A percentile compares a stretch with the other conserved stretches of the same genome.
phyloP scores from a whole-genome alignment of 2,888 invertebrate genomes.

The Callyntrura guangdongensis region DNA sequence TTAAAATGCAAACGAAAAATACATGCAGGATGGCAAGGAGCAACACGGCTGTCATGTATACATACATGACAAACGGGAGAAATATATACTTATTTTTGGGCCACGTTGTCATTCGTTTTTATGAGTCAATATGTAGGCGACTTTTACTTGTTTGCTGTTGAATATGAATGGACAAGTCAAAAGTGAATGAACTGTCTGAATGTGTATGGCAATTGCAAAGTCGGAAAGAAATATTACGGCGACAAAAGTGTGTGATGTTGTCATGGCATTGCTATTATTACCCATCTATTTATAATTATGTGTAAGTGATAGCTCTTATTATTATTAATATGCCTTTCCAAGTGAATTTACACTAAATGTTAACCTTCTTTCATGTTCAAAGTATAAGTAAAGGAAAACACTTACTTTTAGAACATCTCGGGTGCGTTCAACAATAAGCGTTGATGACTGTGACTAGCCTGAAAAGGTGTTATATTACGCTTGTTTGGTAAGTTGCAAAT shows the following conservation, averaged over 20 bases:
- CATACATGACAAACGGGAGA: constrained; percentile 4
- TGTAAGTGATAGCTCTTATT: neutral
- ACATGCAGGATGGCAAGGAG: neutral
- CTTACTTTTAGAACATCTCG: neutral
- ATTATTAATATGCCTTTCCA: constrained; percentile 30
- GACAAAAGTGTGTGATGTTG: neutral
- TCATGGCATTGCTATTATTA: constrained; percentile 1
- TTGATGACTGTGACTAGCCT: neutral
- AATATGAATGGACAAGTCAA: constrained; percentile 46
- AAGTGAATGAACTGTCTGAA: constrained; percentile 55
- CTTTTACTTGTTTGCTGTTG: constrained; percentile 30
- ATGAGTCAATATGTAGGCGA: constrained; percentile 45
- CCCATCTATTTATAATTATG: neutral
- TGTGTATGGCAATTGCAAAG: neutral
- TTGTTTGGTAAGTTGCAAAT: neutral
- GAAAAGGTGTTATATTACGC: neutral
- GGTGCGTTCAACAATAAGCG: neutral
- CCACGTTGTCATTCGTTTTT: constrained; percentile 38
- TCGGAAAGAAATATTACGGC: too few species aligned
- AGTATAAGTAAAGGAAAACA: neutral
- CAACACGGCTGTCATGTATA: neutral
- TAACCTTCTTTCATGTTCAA: neutral
- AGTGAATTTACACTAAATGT: neutral
- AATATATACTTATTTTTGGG: constrained; percentile 4
- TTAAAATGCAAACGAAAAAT: constrained; percentile 19